Base-by-base conservation (phyloP, 2,888 invertebrate species). In the Diaphora mendica region DNA sequence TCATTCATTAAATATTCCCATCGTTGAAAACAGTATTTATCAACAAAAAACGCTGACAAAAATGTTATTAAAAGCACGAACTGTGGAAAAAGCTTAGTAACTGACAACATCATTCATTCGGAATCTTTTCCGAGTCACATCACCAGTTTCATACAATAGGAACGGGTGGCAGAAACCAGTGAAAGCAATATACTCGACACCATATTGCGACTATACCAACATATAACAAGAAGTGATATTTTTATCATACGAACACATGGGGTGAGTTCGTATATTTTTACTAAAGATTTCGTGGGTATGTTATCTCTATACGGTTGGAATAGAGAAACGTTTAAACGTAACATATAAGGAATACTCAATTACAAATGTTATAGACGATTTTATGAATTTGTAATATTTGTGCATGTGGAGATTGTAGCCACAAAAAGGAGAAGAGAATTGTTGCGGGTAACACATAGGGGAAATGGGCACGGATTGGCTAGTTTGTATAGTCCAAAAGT, bases 171-270 rank as follows among this genome's bases (percentile, higher is more conserved):
- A 80, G 79, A 80, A 82, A 80, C 81, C 59, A 75, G 76, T 83
- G 85, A 86, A 87, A 87, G 85, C 86, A 90, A 89, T 89, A 82
- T 86, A 86, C 76, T 79, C 74, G 77, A 82, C 82, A 86, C 86
- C 89, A 90, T 90, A 90, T 90, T 88, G 86, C 85, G 78, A 85
- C 85, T 81, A 86, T 66, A 74, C 81, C 76, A 71, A 79, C 75
- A 72, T 77, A 70, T 75, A 75, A 75, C 74, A 82, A 79, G 84
- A 83, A 83, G 79, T 82, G 85, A 86, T 86, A 87, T 86, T 85
- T 83, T 83, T 81, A 85, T 86, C 81, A 83, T 79, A 79, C 79
- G 48, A 74, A 72, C 77, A 80, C 72, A 80, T 82, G 81, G 82
- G 83, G 72, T 79, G 78, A 76, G 77, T 76, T 72, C 74, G 73